Evolutionary conservation across 2,113 vertebrate genomes (phyloP), one percentile per base, ranked within the genome.

Genomic region (Apteryx mantelli): DNA sequence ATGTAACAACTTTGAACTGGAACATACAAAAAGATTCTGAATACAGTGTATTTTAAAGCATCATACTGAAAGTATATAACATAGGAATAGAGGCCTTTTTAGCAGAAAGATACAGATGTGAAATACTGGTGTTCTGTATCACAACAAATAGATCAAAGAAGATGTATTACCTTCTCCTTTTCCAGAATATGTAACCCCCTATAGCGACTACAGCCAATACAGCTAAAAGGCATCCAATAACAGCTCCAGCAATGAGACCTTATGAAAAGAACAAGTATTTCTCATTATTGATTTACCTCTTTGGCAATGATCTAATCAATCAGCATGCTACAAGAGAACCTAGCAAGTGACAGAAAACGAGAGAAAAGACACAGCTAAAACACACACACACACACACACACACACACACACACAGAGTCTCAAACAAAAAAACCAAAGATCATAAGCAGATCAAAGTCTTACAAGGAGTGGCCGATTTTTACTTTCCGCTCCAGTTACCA

Each of bases 121-220:
- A 66, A 89, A 83, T 21, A 34, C 13, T 48, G 14, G 9, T 50
- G 42, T 19, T 95, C 55, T 71, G 73, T 46, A 74, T 61, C 26
- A 89, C n/a, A 88, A 56, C 10, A 38, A 60, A 46, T 13, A 19
- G 30, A 86, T 20, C 30, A 73, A 71, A 5, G 58, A 88, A 82
- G 34, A 69, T 16, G 2, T 7, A 7, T 97, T 97, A 98, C 98
- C 98, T 98, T 97, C 97, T 98, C 98, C 98, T 99, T 91, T 87
- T 99, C 98, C 98, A 98, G 97, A 98, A 98, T 94, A 99, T 92
- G 89, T 99, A 97, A 5, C 92, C 96, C 11, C 97, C 97, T 80
- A 98, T 28, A 60, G 98, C 44, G 1, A 98, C 95, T 52, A 99
- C 60, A 22, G 94, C 95, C 90, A 99, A 42, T 30, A 98, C 80